These are phyloP conservation scores for Cyclophora punctaria DNA, from an alignment of 2,888 invertebrate genomes.

Conservation along the genomic window DNA sequence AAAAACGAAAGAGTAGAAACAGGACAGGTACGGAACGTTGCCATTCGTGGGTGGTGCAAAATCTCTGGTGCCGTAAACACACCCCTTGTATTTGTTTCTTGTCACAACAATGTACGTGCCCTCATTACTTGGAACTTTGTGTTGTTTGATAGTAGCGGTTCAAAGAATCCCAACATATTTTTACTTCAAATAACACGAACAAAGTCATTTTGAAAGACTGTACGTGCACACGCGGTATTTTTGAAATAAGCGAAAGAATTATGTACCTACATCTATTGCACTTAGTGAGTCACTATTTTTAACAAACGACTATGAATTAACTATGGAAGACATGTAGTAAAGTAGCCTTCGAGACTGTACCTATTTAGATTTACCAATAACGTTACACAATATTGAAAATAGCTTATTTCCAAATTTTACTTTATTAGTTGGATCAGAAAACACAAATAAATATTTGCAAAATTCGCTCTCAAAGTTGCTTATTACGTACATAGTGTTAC, in stretches of 20 bases:
- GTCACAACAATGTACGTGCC: constrained; percentile 46
- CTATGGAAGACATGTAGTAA: too few species aligned
- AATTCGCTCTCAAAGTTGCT: constrained; percentile 35
- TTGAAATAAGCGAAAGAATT: too few species aligned
- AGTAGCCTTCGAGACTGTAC: too few species aligned
- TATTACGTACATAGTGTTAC: constrained; percentile 44
- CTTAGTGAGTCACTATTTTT: too few species aligned
- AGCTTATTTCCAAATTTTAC: too few species aligned
- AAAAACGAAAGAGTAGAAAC: constrained; percentile 26
- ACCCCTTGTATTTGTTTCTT: constrained; percentile 48
- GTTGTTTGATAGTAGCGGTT: constrained; percentile 16
- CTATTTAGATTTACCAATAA: too few species aligned
- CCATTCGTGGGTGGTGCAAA: constrained; percentile 25
- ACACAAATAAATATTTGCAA: constrained; percentile 36
- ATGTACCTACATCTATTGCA: too few species aligned
- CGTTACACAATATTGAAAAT: too few species aligned
- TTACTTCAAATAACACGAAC: constrained; percentile 7
- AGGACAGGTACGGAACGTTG: constrained; percentile 21
- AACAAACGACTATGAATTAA: too few species aligned
- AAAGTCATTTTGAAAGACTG: too few species aligned
- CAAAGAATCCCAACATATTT: constrained; percentile 12
- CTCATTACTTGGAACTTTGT: constrained; percentile 43
- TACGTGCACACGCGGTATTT: too few species aligned
- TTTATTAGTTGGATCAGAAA: too few species aligned
- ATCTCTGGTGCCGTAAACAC: constrained; percentile 34